These are phyloP conservation scores for Galerucella nymphaeae DNA, from an alignment of 2,888 invertebrate genomes.

Conservation along the genomic window DNA sequence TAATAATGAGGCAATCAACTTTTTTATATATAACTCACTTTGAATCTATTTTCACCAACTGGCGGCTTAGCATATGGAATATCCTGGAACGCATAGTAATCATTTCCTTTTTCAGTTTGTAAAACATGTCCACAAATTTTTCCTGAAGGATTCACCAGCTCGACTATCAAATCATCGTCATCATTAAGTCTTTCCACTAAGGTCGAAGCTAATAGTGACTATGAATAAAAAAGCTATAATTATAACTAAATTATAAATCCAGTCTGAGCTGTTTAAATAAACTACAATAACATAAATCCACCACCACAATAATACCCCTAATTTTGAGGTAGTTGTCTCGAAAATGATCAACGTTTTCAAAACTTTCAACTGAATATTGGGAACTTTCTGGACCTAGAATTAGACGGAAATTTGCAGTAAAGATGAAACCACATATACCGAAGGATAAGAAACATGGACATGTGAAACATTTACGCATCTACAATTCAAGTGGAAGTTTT, in stretches of 20 bases:
- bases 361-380: too few species aligned
- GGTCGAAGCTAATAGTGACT: not conserved
- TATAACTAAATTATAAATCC: not conserved
- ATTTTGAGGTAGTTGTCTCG: too few species aligned
- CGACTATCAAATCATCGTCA: constrained; percentile 11
- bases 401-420: too few species aligned
- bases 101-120: not conserved
- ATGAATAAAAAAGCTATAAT: not conserved
- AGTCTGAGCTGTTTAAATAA: not conserved
- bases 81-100: constrained; percentile 16
- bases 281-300: not conserved
- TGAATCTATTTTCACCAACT: constrained; percentile 12
- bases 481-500: too few species aligned
- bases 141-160: not conserved
- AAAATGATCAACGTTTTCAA: too few species aligned
- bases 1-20: too few species aligned
- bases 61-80: constrained; percentile 13
- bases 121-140: constrained; percentile 15
- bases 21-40: not conserved
- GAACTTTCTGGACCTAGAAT: too few species aligned
- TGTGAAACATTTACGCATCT: too few species aligned
- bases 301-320: too few species aligned
- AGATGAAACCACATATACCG: too few species aligned
- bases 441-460: too few species aligned
- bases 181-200: not conserved